These are phyloP conservation scores for Leptoteleia sp. DNA, from an alignment of 1,140 invertebrate genomes.

Conservation along the genomic window DNA sequence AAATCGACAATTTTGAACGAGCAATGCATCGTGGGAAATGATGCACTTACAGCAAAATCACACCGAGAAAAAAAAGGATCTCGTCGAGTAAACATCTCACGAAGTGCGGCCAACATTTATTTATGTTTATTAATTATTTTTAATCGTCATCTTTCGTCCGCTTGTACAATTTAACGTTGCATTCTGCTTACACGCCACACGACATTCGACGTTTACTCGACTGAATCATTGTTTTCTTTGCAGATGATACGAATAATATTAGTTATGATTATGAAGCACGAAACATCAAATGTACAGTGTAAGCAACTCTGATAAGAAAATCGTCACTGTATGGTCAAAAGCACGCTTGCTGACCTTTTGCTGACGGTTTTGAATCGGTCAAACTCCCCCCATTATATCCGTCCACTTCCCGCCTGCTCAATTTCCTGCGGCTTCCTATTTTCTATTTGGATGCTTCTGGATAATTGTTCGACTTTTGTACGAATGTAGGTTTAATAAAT, in stretches of 20 bases:
- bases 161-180: too few relatives aligned
- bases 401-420: too few relatives aligned
- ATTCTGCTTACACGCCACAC: too few relatives aligned
- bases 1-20: constrained; percentile 68
- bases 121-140: too few relatives aligned
- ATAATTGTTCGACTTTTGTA: too few relatives aligned
- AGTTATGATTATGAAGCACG: constrained; percentile 67
- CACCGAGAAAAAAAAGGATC: constrained; percentile 66
- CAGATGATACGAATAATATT: constrained; percentile 63
- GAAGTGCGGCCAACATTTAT: neutral
- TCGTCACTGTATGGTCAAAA: constrained; percentile 18
- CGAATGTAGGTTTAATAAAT: too few relatives aligned
- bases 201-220: constrained; percentile 51
- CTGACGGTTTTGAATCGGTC: too few relatives aligned
- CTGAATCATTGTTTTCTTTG: constrained; percentile 36
- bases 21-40: constrained; percentile 67
- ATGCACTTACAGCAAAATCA: constrained; percentile 66
- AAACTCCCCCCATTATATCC: too few relatives aligned
- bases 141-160: too few relatives aligned
- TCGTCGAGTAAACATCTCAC: constrained; percentile 60
- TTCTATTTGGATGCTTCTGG: too few relatives aligned
- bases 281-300: constrained; percentile 67
- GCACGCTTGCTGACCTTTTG: too few relatives aligned
- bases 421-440: too few relatives aligned
- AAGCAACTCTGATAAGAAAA: constrained; percentile 37